Conservation (phyloP, 2,797 vertebrate genomes). For the Urocyon cinereoargenteus region DNA sequence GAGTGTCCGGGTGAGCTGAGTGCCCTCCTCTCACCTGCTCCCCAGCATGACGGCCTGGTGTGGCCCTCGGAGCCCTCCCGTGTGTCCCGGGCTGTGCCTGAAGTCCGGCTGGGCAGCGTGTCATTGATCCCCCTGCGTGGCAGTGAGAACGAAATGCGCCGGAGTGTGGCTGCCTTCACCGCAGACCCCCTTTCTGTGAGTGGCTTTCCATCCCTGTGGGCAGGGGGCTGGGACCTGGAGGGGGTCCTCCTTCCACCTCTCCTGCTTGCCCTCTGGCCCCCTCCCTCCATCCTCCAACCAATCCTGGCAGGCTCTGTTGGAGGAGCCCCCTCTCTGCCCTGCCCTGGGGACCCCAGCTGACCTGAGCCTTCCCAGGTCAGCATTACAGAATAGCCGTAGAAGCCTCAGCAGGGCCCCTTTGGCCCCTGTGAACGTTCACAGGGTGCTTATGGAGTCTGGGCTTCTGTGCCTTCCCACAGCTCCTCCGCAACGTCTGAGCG, state of each 20-base stretch:
- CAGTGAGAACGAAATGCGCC: constrained; percentile 97
- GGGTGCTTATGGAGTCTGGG: neutral
- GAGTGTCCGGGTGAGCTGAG: neutral
- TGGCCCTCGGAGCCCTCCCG: constrained; percentile 93
- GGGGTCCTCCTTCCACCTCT: neutral
- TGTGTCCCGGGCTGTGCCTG: constrained; percentile 86
- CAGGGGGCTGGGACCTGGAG: neutral
- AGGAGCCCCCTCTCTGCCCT: neutral
- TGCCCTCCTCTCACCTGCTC: neutral
- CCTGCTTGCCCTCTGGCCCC: neutral
- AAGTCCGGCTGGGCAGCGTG: constrained; percentile 93
- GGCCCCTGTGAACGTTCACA: neutral
- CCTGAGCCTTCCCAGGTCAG: neutral
- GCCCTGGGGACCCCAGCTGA: neutral
- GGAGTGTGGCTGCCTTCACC: constrained; percentile 95
- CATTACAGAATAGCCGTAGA: neutral
- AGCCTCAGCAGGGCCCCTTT: neutral
- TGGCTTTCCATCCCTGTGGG: constrained; percentile 61
- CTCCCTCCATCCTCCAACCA: neutral
- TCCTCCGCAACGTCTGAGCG: constrained; percentile 76
- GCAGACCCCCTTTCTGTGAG: constrained; percentile 95
- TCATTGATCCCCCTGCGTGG: constrained; percentile 96
- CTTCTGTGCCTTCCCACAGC: constrained; percentile 66
- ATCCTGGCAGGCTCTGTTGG: neutral
- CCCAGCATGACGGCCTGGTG: constrained; percentile 89